Evolutionary conservation across 2,888 invertebrate species (phyloP).

Genomic region (Alcis repandata): DNA sequence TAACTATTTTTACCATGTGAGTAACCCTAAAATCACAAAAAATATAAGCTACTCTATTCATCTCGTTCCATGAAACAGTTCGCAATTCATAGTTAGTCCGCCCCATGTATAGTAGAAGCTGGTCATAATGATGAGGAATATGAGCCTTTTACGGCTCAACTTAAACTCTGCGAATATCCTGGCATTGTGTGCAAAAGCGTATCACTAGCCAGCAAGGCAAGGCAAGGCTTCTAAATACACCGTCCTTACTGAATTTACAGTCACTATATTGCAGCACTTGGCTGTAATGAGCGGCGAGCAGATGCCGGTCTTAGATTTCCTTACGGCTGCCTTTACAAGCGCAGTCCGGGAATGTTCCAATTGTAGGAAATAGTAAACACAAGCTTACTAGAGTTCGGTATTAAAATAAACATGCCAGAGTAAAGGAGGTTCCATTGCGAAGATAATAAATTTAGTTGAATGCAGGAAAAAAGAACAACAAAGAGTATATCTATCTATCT

Average conservation of each 20-base stretch:
- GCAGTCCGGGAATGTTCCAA: slow-evolving; percentile 22
- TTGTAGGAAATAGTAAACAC: slow-evolving; percentile 25
- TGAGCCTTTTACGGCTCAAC: too few species aligned
- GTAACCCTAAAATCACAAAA: too few species aligned
- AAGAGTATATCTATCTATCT: too few species aligned
- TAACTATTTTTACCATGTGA: too few species aligned
- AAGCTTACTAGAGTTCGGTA: slow-evolving; percentile 17
- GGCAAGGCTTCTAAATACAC: not conserved
- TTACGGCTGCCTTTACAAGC: slow-evolving; percentile 27
- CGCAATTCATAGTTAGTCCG: too few species aligned
- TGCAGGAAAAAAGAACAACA: too few species aligned
- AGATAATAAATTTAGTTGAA: too few species aligned
- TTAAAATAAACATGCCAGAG: slow-evolving; percentile 22
- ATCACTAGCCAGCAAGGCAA: not conserved
- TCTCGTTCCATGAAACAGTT: too few species aligned
- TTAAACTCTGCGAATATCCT: too few species aligned
- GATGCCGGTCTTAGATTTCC: slow-evolving; percentile 44
- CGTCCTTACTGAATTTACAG: slow-evolving; percentile 19
- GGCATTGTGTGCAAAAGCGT: not conserved
- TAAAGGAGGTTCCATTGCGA: slow-evolving; percentile 1
- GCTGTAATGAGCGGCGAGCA: slow-evolving; percentile 47
- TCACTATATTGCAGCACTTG: slow-evolving; percentile 25
- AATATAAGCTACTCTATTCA: too few species aligned
- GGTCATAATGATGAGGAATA: too few species aligned
- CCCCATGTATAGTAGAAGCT: too few species aligned